These are phyloP conservation scores for Pseudois nayaur DNA, from an alignment of 2,113 vertebrate species.

Conservation along the genomic window DNA sequence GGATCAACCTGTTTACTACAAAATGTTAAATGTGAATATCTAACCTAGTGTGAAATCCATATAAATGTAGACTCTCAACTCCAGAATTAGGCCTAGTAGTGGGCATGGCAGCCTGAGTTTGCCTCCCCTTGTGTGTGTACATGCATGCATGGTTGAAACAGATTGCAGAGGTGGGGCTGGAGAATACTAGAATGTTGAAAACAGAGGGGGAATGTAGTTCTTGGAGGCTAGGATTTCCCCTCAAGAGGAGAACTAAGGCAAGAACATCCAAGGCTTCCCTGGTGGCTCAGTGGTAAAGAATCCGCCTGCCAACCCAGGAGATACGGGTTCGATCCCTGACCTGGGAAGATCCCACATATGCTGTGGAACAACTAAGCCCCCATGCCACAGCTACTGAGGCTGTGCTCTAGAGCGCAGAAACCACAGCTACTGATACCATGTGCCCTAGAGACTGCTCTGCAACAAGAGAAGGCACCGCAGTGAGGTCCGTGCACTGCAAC, in stretches of 20 bases:
- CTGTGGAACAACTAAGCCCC: not conserved
- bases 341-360: not conserved
- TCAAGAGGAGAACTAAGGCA: not conserved
- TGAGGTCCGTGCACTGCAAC: rapidly evolving
- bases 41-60: not conserved
- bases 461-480: rapidly evolving
- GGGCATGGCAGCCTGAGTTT: rapidly evolving
- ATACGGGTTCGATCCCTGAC: not conserved
- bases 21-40: not conserved
- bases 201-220: not conserved
- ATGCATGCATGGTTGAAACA: rapidly evolving
- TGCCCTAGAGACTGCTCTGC: not conserved
- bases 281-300: not conserved
- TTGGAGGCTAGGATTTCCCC: not conserved
- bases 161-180: rapidly evolving
- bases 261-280: not conserved
- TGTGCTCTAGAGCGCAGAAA: not conserved
- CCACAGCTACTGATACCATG: not conserved
- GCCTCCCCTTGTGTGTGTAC: not conserved
- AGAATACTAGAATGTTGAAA: not conserved
- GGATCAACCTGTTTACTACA: not conserved
- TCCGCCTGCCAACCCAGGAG: not conserved
- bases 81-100: not conserved
- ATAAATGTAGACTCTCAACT: not conserved
- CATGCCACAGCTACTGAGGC: not conserved